A percentile compares a stretch with the other conserved stretches of the same genome.
Evolutionary conservation across 2,113 vertebrate genomes (phyloP).

Genomic region (Abramis brama): DNA sequence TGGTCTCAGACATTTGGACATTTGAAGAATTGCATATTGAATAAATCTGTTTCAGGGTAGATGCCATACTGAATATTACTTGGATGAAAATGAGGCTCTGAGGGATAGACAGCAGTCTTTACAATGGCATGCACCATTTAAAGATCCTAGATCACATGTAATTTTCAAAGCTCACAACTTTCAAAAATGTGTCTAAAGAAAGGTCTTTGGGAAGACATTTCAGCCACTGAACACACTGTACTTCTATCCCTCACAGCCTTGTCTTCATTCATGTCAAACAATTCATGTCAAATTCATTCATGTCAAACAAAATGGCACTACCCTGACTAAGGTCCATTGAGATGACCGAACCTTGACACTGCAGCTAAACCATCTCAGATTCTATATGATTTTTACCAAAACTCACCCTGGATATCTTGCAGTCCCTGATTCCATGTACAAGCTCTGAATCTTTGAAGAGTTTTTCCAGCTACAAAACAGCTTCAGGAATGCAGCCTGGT

Average conservation of each 20-base stretch:
- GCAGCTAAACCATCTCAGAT: not conserved
- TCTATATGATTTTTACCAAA: not conserved
- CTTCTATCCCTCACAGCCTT: not conserved
- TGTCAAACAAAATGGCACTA: not conserved
- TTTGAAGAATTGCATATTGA: not conserved
- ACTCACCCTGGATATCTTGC: not conserved
- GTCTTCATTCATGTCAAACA: not conserved
- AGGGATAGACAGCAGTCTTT: not conserved
- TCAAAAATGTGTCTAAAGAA: not conserved
- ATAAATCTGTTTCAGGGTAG: not conserved
- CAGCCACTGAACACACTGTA: not conserved
- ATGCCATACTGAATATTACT: not conserved
- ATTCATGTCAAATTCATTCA: not conserved
- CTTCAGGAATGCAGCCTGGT: not conserved
- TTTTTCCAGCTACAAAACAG: constrained; percentile 5
- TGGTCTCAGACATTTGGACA: not conserved
- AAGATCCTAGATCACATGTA: not conserved
- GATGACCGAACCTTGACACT: not conserved
- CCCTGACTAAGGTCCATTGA: not conserved
- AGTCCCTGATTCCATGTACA: not conserved
- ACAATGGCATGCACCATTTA: not conserved
- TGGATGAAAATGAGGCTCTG: not conserved
- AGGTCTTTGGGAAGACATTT: not conserved
- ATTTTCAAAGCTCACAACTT: not conserved
- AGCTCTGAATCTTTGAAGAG: not conserved